Percentiles rank a stretch among this genome's conserved stretches.
Evolutionary conservation across 1,140 invertebrate genomes (phyloP).

Genomic region (Drosophila rhopaloa): DNA sequence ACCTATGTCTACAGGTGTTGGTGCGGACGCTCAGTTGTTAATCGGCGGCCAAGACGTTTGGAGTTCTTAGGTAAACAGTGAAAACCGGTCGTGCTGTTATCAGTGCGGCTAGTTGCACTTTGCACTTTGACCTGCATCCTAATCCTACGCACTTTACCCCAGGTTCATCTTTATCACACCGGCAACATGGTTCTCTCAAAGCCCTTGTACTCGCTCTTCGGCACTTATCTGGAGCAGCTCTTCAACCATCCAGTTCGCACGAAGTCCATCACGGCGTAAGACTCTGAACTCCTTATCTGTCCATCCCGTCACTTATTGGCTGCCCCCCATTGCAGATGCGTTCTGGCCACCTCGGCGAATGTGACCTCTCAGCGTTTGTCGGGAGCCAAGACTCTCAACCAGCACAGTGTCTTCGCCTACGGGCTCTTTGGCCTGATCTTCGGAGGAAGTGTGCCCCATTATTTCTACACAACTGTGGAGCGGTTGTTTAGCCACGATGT

Average conservation of each 20-base stretch:
- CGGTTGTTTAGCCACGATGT: slow-evolving; percentile 76
- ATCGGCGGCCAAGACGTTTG: slow-evolving; percentile 19
- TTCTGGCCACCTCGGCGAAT: slow-evolving; percentile 88
- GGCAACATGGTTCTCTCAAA: slow-evolving; percentile 88
- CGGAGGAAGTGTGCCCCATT: slow-evolving; percentile 90
- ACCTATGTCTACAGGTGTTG: slow-evolving; percentile 42
- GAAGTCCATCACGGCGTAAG: slow-evolving; percentile 90
- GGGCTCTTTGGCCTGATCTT: slow-evolving; percentile 89
- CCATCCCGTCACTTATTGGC: not conserved
- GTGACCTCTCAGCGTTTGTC: slow-evolving; percentile 88
- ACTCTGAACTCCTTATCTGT: not conserved
- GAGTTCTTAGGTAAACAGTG: slow-evolving; percentile 4
- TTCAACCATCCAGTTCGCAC: slow-evolving; percentile 89
- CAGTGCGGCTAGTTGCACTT: slow-evolving; percentile 53
- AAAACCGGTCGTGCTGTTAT: slow-evolving; percentile 29
- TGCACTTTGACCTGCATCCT: slow-evolving; percentile 62
- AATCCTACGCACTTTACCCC: slow-evolving; percentile 3
- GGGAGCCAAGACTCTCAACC: slow-evolving; percentile 86
- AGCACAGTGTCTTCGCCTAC: slow-evolving; percentile 89
- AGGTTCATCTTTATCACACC: not conserved
- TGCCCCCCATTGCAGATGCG: slow-evolving; percentile 85
- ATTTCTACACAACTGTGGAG: slow-evolving; percentile 88
- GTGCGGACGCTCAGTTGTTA: slow-evolving; percentile 32
- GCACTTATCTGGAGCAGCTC: slow-evolving; percentile 89
- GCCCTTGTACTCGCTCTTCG: slow-evolving; percentile 88